phyloP scores from a whole-genome alignment of 2,888 invertebrate species.

The Drosophila hawaiiensis region DNA sequence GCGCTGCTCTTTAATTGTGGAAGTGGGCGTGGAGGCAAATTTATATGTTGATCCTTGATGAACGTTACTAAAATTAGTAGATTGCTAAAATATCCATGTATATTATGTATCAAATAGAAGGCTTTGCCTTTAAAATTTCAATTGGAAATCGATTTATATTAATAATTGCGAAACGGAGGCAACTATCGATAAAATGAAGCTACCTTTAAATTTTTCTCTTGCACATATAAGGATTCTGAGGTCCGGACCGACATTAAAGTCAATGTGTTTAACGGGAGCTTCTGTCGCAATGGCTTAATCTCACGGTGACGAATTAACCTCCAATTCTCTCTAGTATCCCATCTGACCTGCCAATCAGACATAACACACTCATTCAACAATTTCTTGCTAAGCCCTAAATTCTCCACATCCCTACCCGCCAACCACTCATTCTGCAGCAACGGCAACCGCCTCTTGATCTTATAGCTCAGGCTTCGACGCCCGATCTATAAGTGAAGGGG shows the following conservation, averaged over 20 bases:
- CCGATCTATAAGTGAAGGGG: background rate
- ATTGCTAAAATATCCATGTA: background rate
- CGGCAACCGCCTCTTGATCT: background rate
- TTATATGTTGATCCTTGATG: background rate
- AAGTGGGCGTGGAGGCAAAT: background rate
- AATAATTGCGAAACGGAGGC: background rate
- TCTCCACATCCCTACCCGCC: background rate
- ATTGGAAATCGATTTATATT: background rate
- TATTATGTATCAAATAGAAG: background rate
- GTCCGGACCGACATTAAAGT: background rate
- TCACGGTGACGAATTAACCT: conserved; percentile 4
- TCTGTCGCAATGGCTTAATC: no score
- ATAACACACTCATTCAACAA: conserved; percentile 1
- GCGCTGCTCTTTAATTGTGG: background rate
- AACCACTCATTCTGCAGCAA: background rate
- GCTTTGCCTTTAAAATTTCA: background rate
- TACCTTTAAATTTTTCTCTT: no score
- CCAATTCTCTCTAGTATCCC: conserved; percentile 7
- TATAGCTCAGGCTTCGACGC: background rate
- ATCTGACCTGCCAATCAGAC: conserved; percentile 20
- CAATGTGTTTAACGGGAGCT: background rate
- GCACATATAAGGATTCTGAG: no score
- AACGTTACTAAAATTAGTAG: background rate
- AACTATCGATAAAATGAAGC: no score
- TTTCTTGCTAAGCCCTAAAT: background rate